A percentile compares a stretch with the other conserved stretches of the same genome.
phyloP scores from a whole-genome alignment of 2,797 vertebrate genomes.

The Acropternis orthonyx region DNA sequence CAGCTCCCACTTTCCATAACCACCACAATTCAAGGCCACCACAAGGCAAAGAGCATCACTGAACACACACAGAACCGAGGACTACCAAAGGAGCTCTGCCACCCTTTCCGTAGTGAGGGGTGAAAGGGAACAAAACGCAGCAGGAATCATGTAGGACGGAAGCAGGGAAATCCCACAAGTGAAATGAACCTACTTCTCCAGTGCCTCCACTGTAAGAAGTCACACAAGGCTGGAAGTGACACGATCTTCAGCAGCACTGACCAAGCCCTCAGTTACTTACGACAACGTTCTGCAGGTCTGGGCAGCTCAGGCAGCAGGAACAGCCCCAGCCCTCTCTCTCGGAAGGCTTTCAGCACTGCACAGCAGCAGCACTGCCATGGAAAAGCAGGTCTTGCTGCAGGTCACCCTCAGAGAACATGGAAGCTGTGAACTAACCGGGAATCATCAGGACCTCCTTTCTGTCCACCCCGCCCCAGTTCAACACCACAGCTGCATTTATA shows the following conservation, averaged over 20 bases:
- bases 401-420: not conserved
- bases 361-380: not conserved
- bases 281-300: not conserved
- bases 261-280: not conserved
- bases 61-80: not conserved
- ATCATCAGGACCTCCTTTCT: not conserved
- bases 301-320: not conserved
- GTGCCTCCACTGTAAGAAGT: not conserved
- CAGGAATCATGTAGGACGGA: not conserved
- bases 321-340: not conserved
- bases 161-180: not conserved
- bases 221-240: not conserved
- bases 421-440: not conserved
- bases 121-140: not conserved
- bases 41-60: not conserved
- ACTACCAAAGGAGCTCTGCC: not conserved
- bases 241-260: not conserved
- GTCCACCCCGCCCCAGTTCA: not conserved
- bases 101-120: accelerated
- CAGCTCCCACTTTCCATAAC: accelerated
- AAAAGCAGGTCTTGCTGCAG: not conserved
- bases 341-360: not conserved
- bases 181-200: not conserved
- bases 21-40: accelerated
- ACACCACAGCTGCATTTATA: not conserved